Evolutionary conservation across 1,140 invertebrate species (phyloP).

Genomic region (Helicoverpa zea): DNA sequence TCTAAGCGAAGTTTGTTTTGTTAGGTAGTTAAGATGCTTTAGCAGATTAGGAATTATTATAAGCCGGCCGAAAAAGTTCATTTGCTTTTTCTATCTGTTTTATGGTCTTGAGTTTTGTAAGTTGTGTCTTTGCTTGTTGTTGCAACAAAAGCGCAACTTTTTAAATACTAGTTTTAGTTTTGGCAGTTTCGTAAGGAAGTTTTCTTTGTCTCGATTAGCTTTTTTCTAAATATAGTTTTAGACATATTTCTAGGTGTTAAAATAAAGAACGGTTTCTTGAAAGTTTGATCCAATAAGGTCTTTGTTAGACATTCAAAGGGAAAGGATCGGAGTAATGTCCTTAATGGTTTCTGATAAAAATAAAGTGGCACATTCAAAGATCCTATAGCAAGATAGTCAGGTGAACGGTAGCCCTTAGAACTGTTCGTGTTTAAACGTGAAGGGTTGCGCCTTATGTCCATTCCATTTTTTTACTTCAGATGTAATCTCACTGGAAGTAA

Average conservation of each 20-base stretch:
- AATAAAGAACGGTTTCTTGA: not conserved
- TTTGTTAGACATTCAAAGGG: conserved; percentile 24
- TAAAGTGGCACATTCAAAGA: conserved; percentile 38
- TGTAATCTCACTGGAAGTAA: not conserved
- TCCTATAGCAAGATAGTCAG: conserved; percentile 24
- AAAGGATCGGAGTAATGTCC: conserved; percentile 24
- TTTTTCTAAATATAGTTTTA: too few relatives aligned
- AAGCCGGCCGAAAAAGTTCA: not conserved
- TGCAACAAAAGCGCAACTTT: too few relatives aligned
- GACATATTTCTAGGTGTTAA: not conserved
- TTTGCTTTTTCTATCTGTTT: not conserved
- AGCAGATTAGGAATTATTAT: conserved; percentile 5
- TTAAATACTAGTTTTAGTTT: too few relatives aligned
- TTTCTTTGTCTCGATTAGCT: too few relatives aligned
- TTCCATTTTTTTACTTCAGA: not conserved
- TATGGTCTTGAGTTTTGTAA: not conserved
- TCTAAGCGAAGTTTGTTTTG: conserved; percentile 2
- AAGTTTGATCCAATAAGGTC: conserved; percentile 1
- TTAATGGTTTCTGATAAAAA: conserved; percentile 40
- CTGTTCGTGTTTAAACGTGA: not conserved
- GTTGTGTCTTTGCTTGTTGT: too few relatives aligned
- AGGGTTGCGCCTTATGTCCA: not conserved
- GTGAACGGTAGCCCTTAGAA: conserved; percentile 14
- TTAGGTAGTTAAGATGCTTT: not conserved
- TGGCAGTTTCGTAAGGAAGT: too few relatives aligned